Base-by-base conservation (phyloP, 1,140 invertebrate species). In the Physella acuta region DNA sequence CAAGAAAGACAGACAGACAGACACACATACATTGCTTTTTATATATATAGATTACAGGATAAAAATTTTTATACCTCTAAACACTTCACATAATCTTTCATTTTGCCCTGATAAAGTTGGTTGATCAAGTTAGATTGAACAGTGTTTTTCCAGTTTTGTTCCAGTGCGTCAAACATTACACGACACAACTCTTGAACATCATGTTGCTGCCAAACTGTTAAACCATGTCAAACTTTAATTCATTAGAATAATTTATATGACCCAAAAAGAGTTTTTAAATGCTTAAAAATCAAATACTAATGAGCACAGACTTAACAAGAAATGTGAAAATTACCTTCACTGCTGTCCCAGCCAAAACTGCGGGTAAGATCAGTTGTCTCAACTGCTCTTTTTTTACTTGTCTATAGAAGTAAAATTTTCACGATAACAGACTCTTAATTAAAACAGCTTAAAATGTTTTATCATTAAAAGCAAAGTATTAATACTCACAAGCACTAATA, bases 1-100 rank as follows among this genome's bases (percentile, higher is more conserved):
- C n/a, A n/a, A n/a, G n/a, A n/a, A n/a, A n/a, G n/a, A n/a, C n/a
- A n/a, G n/a, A n/a, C n/a, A n/a, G n/a, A n/a, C n/a, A n/a, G n/a
- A n/a, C n/a, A n/a, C n/a, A n/a, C n/a, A n/a, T n/a, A n/a, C n/a
- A n/a, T n/a, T n/a, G n/a, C n/a, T n/a, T n/a, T n/a, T n/a, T n/a
- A n/a, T n/a, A n/a, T n/a, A n/a, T n/a, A n/a, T n/a, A n/a, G 60
- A 26, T 37, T 2, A 34, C 8, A 20, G 4, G 5, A 17, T 36
- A 0, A 2, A 53, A 53, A 33, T 0, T 53, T 52, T 55, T 1
- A 71, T 76, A 86, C 85, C 81, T 93, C 91, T 39, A 94, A 82
- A 86, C 94, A 97, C 83, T 94, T 93, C 3, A 96, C 93, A 82
- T 94, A 96, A 85, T 95, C 94, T 66, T 92, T 92, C 89, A 95